A percentile compares a stretch with the other conserved stretches of the same genome.
phyloP scores from a whole-genome alignment of 1,140 invertebrate genomes.

The Plectus sambesii region DNA sequence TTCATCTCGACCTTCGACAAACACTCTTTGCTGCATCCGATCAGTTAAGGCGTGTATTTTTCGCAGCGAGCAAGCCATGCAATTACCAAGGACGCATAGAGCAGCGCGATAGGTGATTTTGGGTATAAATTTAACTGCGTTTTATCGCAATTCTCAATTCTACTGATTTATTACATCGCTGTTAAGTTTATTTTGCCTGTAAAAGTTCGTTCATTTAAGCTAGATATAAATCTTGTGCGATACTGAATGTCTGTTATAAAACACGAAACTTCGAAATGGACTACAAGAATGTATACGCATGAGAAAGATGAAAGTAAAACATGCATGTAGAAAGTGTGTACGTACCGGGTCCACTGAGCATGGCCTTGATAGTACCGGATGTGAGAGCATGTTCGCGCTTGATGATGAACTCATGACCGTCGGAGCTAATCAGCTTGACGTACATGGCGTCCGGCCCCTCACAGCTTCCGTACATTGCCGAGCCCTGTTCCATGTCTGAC shows the following conservation, averaged over 20 bases:
- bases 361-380: conserved; percentile 95
- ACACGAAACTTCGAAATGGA: not conserved
- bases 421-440: conserved; percentile 91
- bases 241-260: too few species aligned
- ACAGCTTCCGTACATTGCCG: conserved; percentile 87
- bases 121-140: too few species aligned
- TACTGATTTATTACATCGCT: too few species aligned
- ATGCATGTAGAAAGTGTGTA: too few species aligned
- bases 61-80: too few species aligned
- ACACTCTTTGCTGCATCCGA: not conserved
- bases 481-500: too few species aligned
- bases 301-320: not conserved
- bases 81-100: too few species aligned
- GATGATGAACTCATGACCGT: conserved; percentile 94
- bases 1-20: not conserved
- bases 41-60: not conserved
- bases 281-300: not conserved
- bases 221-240: too few species aligned
- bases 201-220: too few species aligned
- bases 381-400: conserved; percentile 93
- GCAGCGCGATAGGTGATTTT: too few species aligned
- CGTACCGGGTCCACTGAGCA: conserved; percentile 59
- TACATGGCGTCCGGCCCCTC: conserved; percentile 98
- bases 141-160: too few species aligned
- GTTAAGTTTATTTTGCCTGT: too few species aligned